A percentile compares a stretch with the other conserved stretches of the same genome.
Evolutionary conservation across 2,113 vertebrate genomes (phyloP).

Genomic region (Phalacrocorax brasilianus): DNA sequence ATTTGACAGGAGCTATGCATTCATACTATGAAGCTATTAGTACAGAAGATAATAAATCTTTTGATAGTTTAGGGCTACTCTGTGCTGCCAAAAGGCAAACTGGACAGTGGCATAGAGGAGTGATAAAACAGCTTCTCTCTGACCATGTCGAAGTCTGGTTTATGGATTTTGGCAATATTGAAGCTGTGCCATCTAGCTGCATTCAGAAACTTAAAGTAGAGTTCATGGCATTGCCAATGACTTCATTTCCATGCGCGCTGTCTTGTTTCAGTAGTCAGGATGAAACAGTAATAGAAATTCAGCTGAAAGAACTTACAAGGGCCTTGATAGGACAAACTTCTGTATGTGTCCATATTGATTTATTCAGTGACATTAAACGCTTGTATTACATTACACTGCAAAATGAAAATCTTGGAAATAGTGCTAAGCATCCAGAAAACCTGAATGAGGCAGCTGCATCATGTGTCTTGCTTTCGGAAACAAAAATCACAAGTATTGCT

Average conservation of each 20-base stretch:
- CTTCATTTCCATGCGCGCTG: slow-evolving; percentile 85
- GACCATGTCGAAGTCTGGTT: slow-evolving; percentile 83
- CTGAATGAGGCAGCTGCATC: not conserved
- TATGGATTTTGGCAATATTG: slow-evolving; percentile 87
- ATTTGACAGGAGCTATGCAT: slow-evolving; percentile 77
- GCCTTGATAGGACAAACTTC: slow-evolving; percentile 75
- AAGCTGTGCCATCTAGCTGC: slow-evolving; percentile 76
- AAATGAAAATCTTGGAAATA: not conserved
- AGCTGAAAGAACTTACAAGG: slow-evolving; percentile 76
- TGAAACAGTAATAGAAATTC: slow-evolving; percentile 59
- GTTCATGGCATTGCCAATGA: slow-evolving; percentile 78
- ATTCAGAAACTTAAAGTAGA: slow-evolving; percentile 79
- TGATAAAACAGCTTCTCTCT: slow-evolving; percentile 81
- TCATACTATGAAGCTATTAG: slow-evolving; percentile 67
- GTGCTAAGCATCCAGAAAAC: not conserved
- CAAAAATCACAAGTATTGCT: not conserved
- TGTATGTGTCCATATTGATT: slow-evolving; percentile 72
- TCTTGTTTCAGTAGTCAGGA: slow-evolving; percentile 69
- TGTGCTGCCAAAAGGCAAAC: slow-evolving; percentile 86
- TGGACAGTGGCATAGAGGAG: slow-evolving; percentile 86
- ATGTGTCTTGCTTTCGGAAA: not conserved
- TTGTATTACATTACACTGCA: slow-evolving; percentile 79
- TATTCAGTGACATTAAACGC: slow-evolving; percentile 64
- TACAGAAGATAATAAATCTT: slow-evolving; percentile 29
- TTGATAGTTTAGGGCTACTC: slow-evolving; percentile 81